Evolutionary conservation across 35 echinoderm and acorn worm genomes (phyloP).

Genomic region (Stichopus chloronotus): DNA sequence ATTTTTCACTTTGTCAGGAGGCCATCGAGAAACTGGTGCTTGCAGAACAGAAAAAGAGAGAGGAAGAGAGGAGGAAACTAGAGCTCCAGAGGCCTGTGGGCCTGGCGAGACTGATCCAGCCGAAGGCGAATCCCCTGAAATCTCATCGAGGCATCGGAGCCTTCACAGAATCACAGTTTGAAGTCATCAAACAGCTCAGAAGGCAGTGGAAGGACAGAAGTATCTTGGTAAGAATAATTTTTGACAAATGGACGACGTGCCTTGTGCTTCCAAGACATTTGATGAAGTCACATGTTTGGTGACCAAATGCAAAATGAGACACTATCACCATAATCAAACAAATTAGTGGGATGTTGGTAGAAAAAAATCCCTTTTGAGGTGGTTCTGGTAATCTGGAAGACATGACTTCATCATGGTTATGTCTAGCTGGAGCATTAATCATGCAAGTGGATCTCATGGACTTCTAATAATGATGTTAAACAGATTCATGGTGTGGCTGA

Average conservation of each 20-base stretch:
- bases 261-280: neutral
- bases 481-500: too few relatives aligned
- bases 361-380: too few relatives aligned
- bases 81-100: constrained; percentile 78
- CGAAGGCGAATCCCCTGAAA: constrained; percentile 65
- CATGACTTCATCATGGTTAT: too few relatives aligned
- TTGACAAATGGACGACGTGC: neutral
- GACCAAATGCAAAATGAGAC: too few relatives aligned
- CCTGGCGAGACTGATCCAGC: constrained; percentile 79
- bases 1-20: neutral
- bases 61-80: constrained; percentile 52
- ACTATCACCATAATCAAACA: too few relatives aligned
- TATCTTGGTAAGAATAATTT: neutral
- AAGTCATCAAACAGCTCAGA: constrained; percentile 50
- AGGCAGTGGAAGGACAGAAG: constrained; percentile 44
- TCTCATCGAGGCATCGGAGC: constrained; percentile 73
- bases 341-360: too few relatives aligned
- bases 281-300: too few relatives aligned
- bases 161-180: constrained; percentile 67
- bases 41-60: constrained; percentile 36
- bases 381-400: too few relatives aligned
- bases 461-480: too few relatives aligned
- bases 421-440: too few relatives aligned
- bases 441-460: too few relatives aligned
- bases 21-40: constrained; percentile 30